Evolutionary conservation across 2,113 vertebrate genomes (phyloP).

Genomic region (Mastomys natalensis): DNA sequence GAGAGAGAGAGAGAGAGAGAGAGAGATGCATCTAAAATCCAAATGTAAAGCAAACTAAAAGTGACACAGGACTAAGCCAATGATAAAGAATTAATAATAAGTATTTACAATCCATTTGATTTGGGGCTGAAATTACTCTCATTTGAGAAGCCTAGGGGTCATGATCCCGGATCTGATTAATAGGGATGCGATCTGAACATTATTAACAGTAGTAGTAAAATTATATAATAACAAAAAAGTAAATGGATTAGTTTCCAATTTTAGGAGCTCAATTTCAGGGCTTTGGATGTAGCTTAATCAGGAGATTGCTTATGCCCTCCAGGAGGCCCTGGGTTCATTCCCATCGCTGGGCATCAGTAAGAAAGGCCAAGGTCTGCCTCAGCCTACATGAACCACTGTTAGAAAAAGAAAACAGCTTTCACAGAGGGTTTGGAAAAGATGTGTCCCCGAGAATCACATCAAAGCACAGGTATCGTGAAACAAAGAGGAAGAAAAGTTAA

Average conservation of each 20-base stretch:
- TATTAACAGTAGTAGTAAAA: background rate
- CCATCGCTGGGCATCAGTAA: background rate
- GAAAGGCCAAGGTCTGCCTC: background rate
- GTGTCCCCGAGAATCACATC: background rate
- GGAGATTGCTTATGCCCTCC: background rate
- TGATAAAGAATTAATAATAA: background rate
- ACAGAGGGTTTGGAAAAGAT: background rate
- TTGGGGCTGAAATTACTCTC: background rate
- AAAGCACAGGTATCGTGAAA: background rate
- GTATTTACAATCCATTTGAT: background rate
- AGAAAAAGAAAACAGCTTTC: background rate
- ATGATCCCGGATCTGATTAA: background rate
- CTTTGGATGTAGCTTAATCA: background rate
- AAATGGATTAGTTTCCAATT: slow-evolving; percentile 7
- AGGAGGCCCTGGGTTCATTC: background rate
- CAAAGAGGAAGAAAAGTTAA: background rate
- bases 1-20: background rate
- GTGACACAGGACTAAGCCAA: background rate
- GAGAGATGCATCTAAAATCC: background rate
- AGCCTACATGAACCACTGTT: background rate
- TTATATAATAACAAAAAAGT: slow-evolving; percentile 2
- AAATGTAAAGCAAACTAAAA: slow-evolving; percentile 50
- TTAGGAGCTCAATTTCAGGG: background rate
- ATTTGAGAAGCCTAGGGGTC: background rate
- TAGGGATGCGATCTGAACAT: background rate